Base-by-base conservation (phyloP, 2,113 vertebrate genomes). In the Dipodomys merriami region DNA sequence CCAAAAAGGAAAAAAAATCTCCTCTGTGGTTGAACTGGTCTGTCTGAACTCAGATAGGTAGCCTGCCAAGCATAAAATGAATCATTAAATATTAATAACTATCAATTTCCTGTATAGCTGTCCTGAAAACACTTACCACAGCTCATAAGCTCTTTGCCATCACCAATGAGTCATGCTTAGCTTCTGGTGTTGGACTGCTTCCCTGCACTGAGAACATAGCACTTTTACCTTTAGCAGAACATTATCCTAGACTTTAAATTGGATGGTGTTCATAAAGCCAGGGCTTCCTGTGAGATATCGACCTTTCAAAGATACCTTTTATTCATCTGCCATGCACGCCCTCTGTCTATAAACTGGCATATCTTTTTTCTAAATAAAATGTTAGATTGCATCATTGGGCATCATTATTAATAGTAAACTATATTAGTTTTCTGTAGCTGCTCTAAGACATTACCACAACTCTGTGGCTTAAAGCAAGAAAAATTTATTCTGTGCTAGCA, bases 21-120 rank as follows among this genome's bases (percentile, higher is more conserved):
- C 13, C 78, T 91, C 93, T 91, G 91, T 83, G 69, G 87, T 67
- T 91, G 86, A 91, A 86, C 77, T 83, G 95, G 65, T 91, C 84
- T 96, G 25, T 90, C 84, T 96, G 25, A 88, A 90, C 30, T n/a
- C 6, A 49, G 60, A 78, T 53, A 94, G 82, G 60, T 86, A 67
- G 74, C 25, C n/a, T 88, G 91, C 71, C 93, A 95, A 89, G 73
- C 27, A 93, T 76, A 91, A 95, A 95, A 95, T 93, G 74, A 93
- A 96, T 94, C 92, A 93, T 96, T 95, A 95, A 96, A 95, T 96
- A 95, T 96, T 96, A 95, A 95, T 95, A 94, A 86, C 71, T 69
- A 90, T 94, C 88, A 83, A 93, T 95, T 96, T 96, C 90, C 93
- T 96, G 68, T 83, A 72, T 62, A 85, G 25, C 83, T 90, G 29